Conservation (phyloP, 2,888 invertebrate species). For the Cetonia aurata region DNA sequence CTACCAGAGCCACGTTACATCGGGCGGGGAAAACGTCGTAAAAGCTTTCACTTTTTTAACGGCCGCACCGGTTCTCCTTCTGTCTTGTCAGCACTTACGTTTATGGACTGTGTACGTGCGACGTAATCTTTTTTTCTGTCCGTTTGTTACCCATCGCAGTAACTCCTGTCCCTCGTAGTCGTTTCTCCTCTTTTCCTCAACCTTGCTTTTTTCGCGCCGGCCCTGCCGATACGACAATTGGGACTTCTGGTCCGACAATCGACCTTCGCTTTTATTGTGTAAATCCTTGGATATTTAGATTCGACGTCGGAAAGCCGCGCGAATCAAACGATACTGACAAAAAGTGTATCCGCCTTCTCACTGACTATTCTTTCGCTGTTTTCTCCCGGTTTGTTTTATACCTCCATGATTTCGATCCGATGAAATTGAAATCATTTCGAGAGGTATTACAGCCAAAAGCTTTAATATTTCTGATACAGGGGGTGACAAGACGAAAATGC, state of each 20-base stretch:
- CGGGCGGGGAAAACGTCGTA: constrained; percentile 49
- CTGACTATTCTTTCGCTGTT: constrained; percentile 34
- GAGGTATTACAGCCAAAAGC: background rate
- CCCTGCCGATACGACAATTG: constrained; percentile 28
- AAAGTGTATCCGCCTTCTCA: constrained; percentile 27
- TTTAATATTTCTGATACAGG: constrained; percentile 11
- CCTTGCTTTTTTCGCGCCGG: constrained; percentile 1
- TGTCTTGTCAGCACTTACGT: constrained; percentile 56
- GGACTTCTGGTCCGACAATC: constrained; percentile 27
- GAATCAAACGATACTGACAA: constrained; percentile 27
- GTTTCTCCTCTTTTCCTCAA: constrained; percentile 3
- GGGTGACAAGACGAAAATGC: background rate
- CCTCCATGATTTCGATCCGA: constrained; percentile 23
- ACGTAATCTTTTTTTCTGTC: constrained; percentile 48
- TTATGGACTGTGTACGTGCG: constrained; percentile 54
- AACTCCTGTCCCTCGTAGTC: constrained; percentile 23
- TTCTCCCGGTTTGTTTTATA: constrained; percentile 37
- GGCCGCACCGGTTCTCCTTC: constrained; percentile 52
- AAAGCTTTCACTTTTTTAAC: constrained; percentile 57
- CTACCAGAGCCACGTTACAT: constrained; percentile 18
- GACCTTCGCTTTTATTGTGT: constrained; percentile 39
- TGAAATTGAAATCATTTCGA: constrained; percentile 23
- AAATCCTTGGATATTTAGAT: constrained; percentile 39
- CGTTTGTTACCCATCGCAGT: constrained; percentile 43
- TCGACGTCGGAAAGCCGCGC: constrained; percentile 20